These are phyloP conservation scores for Macroramphosus scolopax DNA, from an alignment of 2,797 vertebrate species.

Conservation along the genomic window DNA sequence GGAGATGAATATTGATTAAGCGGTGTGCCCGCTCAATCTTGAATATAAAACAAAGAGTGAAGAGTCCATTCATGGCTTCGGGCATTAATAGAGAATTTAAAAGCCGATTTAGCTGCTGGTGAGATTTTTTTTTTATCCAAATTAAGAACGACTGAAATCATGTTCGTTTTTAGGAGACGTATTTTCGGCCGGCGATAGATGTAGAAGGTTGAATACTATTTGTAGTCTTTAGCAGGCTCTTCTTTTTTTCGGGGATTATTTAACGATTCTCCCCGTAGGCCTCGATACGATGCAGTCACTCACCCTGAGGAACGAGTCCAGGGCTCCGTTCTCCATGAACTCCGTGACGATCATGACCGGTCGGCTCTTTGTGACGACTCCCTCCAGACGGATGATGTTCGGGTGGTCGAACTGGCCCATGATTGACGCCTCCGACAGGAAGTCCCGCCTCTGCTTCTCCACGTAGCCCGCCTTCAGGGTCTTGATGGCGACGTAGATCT, in stretches of 20 bases:
- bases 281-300: constrained; percentile 48
- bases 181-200: constrained; percentile 15
- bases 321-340: constrained; percentile 98
- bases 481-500: constrained; percentile 98
- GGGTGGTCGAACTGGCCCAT: constrained; percentile 99
- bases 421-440: constrained; percentile 96
- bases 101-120: constrained; percentile 17
- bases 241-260: no score
- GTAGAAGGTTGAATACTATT: no score
- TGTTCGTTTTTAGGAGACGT: constrained; percentile 34
- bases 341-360: constrained; percentile 99
- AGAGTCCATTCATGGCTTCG: constrained; percentile 59
- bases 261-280: no score
- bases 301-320: constrained; percentile 97
- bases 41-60: constrained; percentile 56
- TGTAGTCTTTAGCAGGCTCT: no score
- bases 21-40: constrained; percentile 58
- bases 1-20: constrained; percentile 78
- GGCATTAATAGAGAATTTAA: constrained; percentile 57
- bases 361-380: constrained; percentile 96
- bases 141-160: constrained; percentile 56
- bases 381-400: constrained; percentile 96
- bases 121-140: constrained; percentile 23
- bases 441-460: constrained; percentile 95
- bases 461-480: constrained; percentile 97